These are phyloP conservation scores for Potamilus streckersoni DNA, from an alignment of 1,140 invertebrate species.

Conservation along the genomic window DNA sequence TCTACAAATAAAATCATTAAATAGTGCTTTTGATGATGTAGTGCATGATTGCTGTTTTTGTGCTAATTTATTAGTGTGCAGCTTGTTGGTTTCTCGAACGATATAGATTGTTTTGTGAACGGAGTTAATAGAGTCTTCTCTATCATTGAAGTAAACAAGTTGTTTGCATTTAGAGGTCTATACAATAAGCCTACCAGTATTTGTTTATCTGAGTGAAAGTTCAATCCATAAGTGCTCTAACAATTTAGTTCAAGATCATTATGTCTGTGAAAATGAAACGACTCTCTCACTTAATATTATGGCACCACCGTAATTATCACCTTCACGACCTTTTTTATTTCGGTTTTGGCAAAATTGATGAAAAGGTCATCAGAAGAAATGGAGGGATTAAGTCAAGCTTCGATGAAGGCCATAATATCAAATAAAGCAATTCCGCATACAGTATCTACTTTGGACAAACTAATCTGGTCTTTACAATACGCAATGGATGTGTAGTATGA, in stretches of 20 bases:
- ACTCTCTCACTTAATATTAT: conserved; percentile 6
- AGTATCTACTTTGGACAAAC: not conserved
- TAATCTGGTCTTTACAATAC: conserved; percentile 13
- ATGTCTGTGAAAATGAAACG: not conserved
- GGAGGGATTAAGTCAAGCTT: conserved; percentile 9
- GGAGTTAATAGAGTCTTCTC: not conserved
- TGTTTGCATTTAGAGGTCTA: not conserved
- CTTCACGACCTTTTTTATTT: not conserved
- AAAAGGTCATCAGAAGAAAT: not conserved
- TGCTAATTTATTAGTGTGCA: too few relatives aligned
- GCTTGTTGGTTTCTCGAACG: too few relatives aligned
- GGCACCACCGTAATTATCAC: not conserved
- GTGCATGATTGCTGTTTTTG: too few relatives aligned
- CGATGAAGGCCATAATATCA: conserved; percentile 12
- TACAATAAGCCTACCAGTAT: not conserved
- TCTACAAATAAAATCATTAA: too few relatives aligned
- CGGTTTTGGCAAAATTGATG: not conserved
- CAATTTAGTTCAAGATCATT: conserved; percentile 5
- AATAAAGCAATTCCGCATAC: conserved; percentile 6
- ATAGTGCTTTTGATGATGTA: too few relatives aligned
- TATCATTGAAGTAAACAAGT: not conserved
- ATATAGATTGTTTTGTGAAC: too few relatives aligned
- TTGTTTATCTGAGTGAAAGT: not conserved
- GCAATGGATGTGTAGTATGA: conserved; percentile 2
- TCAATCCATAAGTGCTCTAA: conserved; percentile 10